Evolutionary conservation across 2,797 vertebrate genomes (phyloP).

Genomic region (Taeniopygia guttata): DNA sequence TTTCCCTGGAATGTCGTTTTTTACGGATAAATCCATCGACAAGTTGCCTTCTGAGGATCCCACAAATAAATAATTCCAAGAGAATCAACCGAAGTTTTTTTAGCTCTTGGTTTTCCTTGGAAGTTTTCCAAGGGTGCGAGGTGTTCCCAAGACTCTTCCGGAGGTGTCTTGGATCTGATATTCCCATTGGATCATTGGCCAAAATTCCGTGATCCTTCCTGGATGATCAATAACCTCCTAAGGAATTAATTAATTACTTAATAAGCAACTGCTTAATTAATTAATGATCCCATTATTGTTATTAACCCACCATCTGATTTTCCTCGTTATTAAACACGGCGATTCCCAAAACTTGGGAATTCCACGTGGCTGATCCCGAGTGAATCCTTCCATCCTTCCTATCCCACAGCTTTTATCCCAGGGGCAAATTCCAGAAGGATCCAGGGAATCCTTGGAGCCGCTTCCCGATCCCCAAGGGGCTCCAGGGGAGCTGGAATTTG

Average conservation of each 20-base stretch:
- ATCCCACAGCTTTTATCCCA: too few relatives aligned
- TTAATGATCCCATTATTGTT: fast-evolving
- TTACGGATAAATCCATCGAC: background rate
- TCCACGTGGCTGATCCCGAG: fast-evolving
- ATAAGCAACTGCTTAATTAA: background rate
- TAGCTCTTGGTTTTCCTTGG: background rate
- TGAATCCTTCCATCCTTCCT: background rate
- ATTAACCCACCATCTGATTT: background rate
- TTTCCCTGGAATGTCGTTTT: background rate
- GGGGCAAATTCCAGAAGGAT: background rate
- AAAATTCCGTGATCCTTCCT: fast-evolving
- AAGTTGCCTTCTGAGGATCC: background rate
- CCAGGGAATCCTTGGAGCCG: background rate
- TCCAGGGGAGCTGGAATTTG: background rate
- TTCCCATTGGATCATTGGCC: background rate
- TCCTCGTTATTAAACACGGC: fast-evolving
- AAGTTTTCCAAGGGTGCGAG: background rate
- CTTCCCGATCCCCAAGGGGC: background rate
- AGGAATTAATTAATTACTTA: background rate
- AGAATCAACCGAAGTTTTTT: fast-evolving
- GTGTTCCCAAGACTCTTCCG: fast-evolving
- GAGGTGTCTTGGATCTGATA: background rate
- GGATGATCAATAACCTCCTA: background rate
- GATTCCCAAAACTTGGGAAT: background rate
- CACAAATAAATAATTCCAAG: background rate